phyloP scores from a whole-genome alignment of 2,797 vertebrate species.

The Sternotherus odoratus region DNA sequence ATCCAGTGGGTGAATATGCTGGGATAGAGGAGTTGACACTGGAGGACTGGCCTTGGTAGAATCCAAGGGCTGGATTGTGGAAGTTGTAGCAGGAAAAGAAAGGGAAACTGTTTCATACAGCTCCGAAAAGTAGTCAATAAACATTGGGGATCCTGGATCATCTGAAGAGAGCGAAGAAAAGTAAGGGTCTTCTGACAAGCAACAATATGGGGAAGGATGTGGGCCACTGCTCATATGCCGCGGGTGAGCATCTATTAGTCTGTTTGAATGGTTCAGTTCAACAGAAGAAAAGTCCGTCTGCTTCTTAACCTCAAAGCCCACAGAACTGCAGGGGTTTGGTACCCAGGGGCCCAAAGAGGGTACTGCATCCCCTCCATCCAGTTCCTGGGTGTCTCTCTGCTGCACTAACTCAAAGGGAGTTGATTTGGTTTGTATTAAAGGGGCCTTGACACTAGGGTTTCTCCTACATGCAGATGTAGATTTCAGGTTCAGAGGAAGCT shows the following conservation, averaged over 20 bases:
- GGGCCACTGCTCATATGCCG: background rate
- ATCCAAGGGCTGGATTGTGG: background rate
- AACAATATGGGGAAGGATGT: constrained; percentile 16
- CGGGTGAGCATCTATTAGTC: accelerated
- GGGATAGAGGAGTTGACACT: background rate
- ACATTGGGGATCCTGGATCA: background rate
- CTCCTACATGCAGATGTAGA: background rate
- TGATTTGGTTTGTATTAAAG: constrained; percentile 70
- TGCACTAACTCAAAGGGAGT: constrained; percentile 71
- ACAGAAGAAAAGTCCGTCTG: background rate
- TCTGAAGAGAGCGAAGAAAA: constrained; percentile 75
- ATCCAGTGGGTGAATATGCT: accelerated
- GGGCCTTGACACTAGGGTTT: constrained; percentile 16
- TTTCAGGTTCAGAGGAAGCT: constrained; percentile 1
- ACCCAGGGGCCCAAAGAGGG: background rate
- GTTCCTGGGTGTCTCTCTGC: background rate
- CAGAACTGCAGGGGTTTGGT: background rate
- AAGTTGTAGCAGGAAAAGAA: background rate
- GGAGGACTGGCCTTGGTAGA: background rate
- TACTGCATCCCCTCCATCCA: background rate
- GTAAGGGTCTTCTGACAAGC: constrained; percentile 79
- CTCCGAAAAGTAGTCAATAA: constrained; percentile 24
- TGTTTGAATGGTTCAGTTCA: constrained; percentile 25
- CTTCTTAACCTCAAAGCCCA: background rate
- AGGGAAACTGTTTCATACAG: background rate